A percentile compares a stretch with the other conserved stretches of the same genome.
phyloP scores from a whole-genome alignment of 2,888 invertebrate species.

The Barypeithes pellucidus region DNA sequence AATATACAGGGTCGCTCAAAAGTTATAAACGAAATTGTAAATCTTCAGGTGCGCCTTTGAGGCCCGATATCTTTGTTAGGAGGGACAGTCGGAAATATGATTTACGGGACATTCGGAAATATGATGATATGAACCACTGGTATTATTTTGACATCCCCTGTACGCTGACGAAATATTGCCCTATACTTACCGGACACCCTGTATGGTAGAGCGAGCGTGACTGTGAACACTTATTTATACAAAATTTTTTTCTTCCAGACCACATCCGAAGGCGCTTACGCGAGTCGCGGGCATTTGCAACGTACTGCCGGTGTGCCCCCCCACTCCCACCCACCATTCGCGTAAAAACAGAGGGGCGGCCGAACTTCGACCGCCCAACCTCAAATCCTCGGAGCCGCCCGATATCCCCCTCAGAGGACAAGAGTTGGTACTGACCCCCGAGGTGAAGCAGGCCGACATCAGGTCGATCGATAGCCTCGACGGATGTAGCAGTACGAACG shows the following conservation, averaged over 20 bases:
- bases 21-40: too few species aligned
- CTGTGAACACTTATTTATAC: too few species aligned
- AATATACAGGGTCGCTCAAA: too few species aligned
- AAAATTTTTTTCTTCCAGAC: conserved; percentile 66
- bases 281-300: conserved; percentile 71
- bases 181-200: too few species aligned
- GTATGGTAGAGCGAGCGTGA: too few species aligned
- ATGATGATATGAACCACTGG: too few species aligned
- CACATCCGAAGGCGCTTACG: conserved; percentile 78
- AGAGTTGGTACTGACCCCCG: conserved; percentile 69
- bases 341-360: conserved; percentile 74
- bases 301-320: conserved; percentile 81
- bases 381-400: conserved; percentile 69
- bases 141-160: too few species aligned
- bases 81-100: too few species aligned
- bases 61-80: too few species aligned
- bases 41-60: too few species aligned
- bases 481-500: conserved; percentile 55
- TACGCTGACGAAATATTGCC: too few species aligned
- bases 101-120: too few species aligned
- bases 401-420: conserved; percentile 44
- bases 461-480: conserved; percentile 65
- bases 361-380: conserved; percentile 70
- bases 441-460: conserved; percentile 69
- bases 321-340: conserved; percentile 91